Conservation (phyloP, 2,888 invertebrate genomes). For the Tiphia femorata region DNA sequence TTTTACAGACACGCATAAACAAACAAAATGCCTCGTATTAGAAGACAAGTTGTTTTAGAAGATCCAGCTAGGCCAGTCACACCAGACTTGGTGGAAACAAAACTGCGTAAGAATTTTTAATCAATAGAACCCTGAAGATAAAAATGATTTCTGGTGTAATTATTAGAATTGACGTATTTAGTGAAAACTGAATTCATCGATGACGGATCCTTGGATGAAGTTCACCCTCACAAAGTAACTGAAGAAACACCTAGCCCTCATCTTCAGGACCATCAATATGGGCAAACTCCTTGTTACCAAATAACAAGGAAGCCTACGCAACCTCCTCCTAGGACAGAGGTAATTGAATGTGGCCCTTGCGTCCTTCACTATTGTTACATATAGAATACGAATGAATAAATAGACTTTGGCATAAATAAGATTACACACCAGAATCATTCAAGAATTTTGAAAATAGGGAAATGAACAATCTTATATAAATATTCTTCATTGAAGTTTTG, state of each 20-base stretch:
- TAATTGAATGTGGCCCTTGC: conserved; percentile 24
- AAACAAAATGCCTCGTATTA: conserved; percentile 64
- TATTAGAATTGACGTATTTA: conserved; percentile 34
- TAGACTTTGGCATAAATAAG: too few relatives aligned
- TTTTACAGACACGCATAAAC: conserved; percentile 2
- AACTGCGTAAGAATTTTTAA: conserved; percentile 58
- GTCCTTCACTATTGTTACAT: not conserved
- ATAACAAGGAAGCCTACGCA: conserved; percentile 63
- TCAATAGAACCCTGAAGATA: not conserved
- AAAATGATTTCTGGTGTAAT: not conserved
- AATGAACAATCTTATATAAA: too few relatives aligned
- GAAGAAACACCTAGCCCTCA: conserved; percentile 77
- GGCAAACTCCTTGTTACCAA: conserved; percentile 77
- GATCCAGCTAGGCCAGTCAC: conserved; percentile 67
- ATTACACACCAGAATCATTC: too few relatives aligned
- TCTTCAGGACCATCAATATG: conserved; percentile 89
- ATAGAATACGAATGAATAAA: not conserved
- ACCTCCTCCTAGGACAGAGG: conserved; percentile 65
- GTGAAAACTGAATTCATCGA: conserved; percentile 65
- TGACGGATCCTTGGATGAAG: conserved; percentile 62
- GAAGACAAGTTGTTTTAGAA: conserved; percentile 67
- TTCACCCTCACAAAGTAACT: conserved; percentile 63
- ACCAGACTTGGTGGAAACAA: conserved; percentile 66
- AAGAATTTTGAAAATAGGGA: too few relatives aligned
- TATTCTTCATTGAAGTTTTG: not conserved